A percentile compares a stretch with the other conserved stretches of the same genome.
These are phyloP conservation scores for Pyrrhosoma nymphula DNA, from an alignment of 2,888 invertebrate species.

Conservation along the genomic window DNA sequence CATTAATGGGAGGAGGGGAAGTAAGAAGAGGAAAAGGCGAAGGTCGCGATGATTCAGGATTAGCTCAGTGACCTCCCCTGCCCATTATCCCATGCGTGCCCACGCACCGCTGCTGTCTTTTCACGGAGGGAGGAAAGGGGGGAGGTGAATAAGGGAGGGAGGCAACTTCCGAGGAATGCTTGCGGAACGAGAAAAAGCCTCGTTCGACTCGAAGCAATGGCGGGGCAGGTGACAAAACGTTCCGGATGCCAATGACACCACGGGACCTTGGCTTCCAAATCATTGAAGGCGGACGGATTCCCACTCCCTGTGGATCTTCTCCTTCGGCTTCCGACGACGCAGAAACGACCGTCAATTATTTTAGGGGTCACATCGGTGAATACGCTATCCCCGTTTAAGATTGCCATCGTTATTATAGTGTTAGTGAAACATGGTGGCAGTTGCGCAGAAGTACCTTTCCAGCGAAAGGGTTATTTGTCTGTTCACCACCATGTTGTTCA, in stretches of 20 bases:
- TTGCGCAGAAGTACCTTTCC: too few species aligned
- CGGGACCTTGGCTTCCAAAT: slow-evolving; percentile 10
- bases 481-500: too few species aligned
- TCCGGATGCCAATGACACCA: slow-evolving; percentile 33
- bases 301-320: not conserved
- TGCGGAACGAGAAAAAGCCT: slow-evolving; percentile 7
- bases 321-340: not conserved
- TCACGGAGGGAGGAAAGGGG: not conserved
- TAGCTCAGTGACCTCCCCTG: slow-evolving; percentile 5
- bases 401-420: too few species aligned
- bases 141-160: not conserved
- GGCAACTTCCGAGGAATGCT: slow-evolving; percentile 12
- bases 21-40: slow-evolving; percentile 9
- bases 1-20: not conserved
- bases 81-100: not conserved
- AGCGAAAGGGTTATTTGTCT: too few species aligned
- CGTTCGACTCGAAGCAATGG: not conserved
- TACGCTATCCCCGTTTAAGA: too few species aligned
- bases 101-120: too few species aligned
- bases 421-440: too few species aligned
- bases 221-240: slow-evolving; percentile 32
- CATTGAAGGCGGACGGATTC: not conserved
- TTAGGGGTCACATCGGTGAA: too few species aligned
- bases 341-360: not conserved
- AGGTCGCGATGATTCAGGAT: slow-evolving; percentile 61